phyloP scores from a whole-genome alignment of 2,888 invertebrate genomes.

The Trissoscelio sp. region DNA sequence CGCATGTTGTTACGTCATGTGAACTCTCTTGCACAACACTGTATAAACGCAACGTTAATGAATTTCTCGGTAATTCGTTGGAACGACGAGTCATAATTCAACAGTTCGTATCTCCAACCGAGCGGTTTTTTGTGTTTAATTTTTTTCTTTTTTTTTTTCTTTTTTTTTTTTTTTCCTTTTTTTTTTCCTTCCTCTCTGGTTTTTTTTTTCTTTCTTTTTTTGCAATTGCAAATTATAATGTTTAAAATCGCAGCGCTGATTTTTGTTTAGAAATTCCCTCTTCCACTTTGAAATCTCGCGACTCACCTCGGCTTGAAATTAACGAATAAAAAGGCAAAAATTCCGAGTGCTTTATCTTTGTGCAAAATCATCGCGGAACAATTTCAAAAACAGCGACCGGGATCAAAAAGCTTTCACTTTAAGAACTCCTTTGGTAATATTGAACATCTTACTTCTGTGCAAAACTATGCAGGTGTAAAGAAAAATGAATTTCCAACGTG shows the following conservation, averaged over 20 bases:
- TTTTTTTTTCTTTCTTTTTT: no score
- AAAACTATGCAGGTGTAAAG: not conserved
- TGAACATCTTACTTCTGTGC: slow-evolving; percentile 16
- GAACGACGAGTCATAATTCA: no score
- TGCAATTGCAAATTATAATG: not conserved
- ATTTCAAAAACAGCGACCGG: slow-evolving; percentile 4
- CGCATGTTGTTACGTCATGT: no score
- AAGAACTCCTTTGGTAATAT: slow-evolving; percentile 18
- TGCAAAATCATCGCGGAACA: slow-evolving; percentile 1
- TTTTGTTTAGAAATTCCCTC: not conserved
- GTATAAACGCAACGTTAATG: no score
- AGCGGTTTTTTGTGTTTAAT: no score
- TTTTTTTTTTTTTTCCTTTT: no score
- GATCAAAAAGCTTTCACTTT: slow-evolving; percentile 12
- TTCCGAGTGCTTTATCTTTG: slow-evolving; percentile 15
- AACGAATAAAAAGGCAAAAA: slow-evolving; percentile 5
- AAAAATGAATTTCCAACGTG: slow-evolving; percentile 16
- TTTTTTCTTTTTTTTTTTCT: no score
- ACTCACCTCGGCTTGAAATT: not conserved
- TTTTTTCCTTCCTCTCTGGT: no score
- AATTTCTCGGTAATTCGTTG: no score
- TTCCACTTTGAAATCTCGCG: not conserved
- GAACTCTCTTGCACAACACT: no score
- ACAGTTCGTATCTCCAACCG: no score
- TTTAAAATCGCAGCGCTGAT: not conserved